phyloP scores from a whole-genome alignment of 2,113 vertebrate genomes.

The Indicator indicator region DNA sequence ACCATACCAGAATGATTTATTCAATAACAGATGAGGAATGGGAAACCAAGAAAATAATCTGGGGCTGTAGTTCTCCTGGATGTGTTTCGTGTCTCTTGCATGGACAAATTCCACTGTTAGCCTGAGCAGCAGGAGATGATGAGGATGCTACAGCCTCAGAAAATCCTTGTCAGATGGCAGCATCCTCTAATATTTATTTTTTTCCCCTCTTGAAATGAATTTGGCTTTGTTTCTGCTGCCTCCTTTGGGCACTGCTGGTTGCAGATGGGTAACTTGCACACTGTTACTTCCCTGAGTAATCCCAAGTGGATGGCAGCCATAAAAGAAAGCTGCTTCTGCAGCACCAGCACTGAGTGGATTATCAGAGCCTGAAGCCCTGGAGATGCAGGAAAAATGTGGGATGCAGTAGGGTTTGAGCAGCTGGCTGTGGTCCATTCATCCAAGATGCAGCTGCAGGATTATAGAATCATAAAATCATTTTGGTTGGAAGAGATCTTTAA shows the following conservation, averaged over 20 bases:
- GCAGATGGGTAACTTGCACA: background rate
- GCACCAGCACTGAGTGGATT: background rate
- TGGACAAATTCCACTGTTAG: background rate
- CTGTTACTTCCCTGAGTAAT: background rate
- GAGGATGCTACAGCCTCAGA: background rate
- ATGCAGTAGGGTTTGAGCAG: background rate
- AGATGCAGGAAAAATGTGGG: background rate
- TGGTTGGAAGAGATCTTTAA: too few species aligned
- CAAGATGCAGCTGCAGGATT: too few species aligned
- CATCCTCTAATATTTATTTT: background rate
- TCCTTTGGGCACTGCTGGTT: background rate
- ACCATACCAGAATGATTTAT: background rate
- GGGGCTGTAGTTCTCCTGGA: constrained; percentile 5
- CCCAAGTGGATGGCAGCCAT: background rate
- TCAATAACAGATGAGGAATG: background rate
- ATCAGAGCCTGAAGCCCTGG: background rate
- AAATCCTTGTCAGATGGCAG: background rate
- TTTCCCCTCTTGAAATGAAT: background rate
- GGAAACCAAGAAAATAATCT: background rate
- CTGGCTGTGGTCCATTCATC: background rate
- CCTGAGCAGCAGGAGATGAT: background rate
- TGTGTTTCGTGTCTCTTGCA: background rate
- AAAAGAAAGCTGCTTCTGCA: constrained; percentile 1
- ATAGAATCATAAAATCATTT: too few species aligned
- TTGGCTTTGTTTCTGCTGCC: background rate